Base-by-base conservation (phyloP, 2,113 vertebrate species). In the Capreolus pygargus region DNA sequence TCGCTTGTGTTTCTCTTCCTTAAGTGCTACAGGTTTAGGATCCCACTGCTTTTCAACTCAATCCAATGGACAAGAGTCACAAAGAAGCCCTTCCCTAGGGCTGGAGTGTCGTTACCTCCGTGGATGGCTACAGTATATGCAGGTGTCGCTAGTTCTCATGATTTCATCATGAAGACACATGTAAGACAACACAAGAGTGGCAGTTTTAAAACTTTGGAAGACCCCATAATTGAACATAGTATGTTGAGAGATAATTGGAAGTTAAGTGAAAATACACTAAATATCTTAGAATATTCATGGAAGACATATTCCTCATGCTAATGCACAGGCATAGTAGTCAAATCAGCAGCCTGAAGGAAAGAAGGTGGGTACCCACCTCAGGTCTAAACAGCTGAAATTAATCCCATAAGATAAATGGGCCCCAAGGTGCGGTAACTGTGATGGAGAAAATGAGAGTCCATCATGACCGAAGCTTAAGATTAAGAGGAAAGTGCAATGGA, bases 281-380 rank as follows among this genome's bases (percentile, higher is more conserved):
- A 98, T 23, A 94, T 99, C 87, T 98, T 95, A 99, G 99, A 21
- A 98, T 99, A 92, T 99, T 78, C 99, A 99, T 5, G 99, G 99
- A 14, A 99, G 99, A 30, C 97, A 98, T 97, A 99, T 99, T 96
- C 99, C 99, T 95, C 99, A 99, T 6, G 98, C 99, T 0, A 99
- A 99, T 19, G 97, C 98, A 57, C 98, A 98, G 95, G 98, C 98
- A 64, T 64, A 55, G 95, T 99, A 81, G 96, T 99, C 85, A 98
- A 99, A 98, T 99, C 99, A 89, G 98, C 98, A 91, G 99, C 98
- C 94, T 99, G 99, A 98, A 99, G 99, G 98, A 99, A 99, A 86
- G 99, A 99, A 92, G 39, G 39, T 39, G 39, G 39, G 39, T 99
- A 99, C 57, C 98, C 98, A 39, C 97, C 98, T 96, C 98, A 98